Percentiles rank a stretch among this genome's conserved stretches.
Conservation (phyloP, 2,113 vertebrate genomes). For the Onychorhynchus coronatus region DNA sequence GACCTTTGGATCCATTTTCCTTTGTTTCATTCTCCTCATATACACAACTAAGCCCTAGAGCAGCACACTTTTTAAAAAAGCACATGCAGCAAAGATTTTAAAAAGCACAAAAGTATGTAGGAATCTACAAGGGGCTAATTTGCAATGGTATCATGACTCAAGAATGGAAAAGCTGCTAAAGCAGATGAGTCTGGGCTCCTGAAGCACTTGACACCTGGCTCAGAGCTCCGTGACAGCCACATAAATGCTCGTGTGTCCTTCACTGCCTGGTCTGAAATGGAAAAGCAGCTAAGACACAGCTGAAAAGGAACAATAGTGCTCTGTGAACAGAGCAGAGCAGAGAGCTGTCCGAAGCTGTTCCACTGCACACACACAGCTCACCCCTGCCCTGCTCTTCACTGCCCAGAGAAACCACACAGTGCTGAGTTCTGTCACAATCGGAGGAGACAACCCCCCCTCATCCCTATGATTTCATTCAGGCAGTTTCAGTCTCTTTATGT, state of each 20-base stretch:
- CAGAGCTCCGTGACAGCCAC: neutral
- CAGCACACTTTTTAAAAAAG: neutral
- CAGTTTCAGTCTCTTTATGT: neutral
- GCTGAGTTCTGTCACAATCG: neutral
- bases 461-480: neutral
- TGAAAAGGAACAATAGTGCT: neutral
- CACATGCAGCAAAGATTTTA: fast-evolving
- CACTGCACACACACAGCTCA: neutral
- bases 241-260: neutral
- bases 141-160: fast-evolving
- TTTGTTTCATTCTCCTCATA: neutral
- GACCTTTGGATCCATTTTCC: neutral
- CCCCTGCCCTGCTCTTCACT: neutral
- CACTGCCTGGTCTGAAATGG: neutral
- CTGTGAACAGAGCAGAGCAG: neutral
- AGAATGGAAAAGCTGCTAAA: neutral
- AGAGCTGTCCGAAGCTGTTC: neutral
- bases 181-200: neutral
- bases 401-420: neutral
- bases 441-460: fast-evolving
- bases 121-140: neutral
- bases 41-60: neutral
- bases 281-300: neutral
- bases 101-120: neutral
- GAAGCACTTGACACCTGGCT: neutral